Evolutionary conservation across 2,113 vertebrate species (phyloP).

Genomic region (Myxocyprinus asiaticus): DNA sequence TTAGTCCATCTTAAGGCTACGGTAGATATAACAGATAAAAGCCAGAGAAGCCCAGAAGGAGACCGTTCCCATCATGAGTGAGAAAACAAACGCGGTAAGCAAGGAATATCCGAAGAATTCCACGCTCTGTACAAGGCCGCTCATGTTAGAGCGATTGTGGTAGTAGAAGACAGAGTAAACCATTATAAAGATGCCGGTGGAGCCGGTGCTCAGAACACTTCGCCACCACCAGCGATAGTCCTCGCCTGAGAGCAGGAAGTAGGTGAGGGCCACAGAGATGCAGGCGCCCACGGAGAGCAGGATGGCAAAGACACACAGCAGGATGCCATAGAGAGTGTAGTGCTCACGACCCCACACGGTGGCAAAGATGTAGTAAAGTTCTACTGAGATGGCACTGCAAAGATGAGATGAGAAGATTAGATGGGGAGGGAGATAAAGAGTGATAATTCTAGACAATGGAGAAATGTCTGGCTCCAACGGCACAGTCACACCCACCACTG

Average conservation of each 20-base stretch:
- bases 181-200: conserved; percentile 91
- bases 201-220: conserved; percentile 85
- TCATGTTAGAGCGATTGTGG: conserved; percentile 89
- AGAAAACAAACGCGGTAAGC: conserved; percentile 87
- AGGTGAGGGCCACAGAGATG: conserved; percentile 91
- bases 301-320: conserved; percentile 91
- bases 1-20: conserved; percentile 93
- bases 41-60: conserved; percentile 87
- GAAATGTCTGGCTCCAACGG: no score
- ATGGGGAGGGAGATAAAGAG: not conserved
- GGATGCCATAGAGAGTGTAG: conserved; percentile 90
- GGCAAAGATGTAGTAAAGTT: conserved; percentile 93
- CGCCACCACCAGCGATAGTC: conserved; percentile 96
- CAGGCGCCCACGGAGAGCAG: conserved; percentile 89
- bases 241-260: conserved; percentile 91
- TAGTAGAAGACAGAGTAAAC: conserved; percentile 92
- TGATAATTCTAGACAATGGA: no score
- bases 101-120: conserved; percentile 94
- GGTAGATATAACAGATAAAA: conserved; percentile 94
- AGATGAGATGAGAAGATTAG: not conserved
- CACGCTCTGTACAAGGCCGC: conserved; percentile 84
- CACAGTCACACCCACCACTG: no score
- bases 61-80: conserved; percentile 90
- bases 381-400: conserved; percentile 89
- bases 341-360: conserved; percentile 93